Evolutionary conservation across 1,140 invertebrate species (phyloP).

Genomic region (Drosophila orosa): DNA sequence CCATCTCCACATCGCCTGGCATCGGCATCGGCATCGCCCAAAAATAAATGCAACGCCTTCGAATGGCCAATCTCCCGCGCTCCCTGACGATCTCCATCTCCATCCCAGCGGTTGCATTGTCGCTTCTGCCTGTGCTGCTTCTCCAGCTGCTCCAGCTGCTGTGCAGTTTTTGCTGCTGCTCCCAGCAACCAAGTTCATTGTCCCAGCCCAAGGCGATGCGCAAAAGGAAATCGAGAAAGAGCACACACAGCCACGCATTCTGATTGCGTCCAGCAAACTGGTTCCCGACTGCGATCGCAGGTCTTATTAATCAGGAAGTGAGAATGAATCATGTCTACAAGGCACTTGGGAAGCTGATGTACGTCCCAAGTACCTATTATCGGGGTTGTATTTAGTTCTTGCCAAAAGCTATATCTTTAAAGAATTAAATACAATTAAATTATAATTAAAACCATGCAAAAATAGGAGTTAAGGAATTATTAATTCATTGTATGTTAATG

Average conservation of each 20-base stretch:
- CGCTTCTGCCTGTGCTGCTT: conserved; percentile 39
- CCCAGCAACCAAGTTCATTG: conserved; percentile 64
- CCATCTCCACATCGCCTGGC: conserved; percentile 36
- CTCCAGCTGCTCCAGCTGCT: conserved; percentile 34
- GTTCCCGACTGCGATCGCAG: conserved; percentile 26
- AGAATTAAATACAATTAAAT: no score
- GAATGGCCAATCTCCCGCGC: conserved; percentile 38
- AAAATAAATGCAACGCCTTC: conserved; percentile 75
- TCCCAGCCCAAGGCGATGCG: conserved; percentile 58
- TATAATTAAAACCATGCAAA: background rate
- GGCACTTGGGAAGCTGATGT: background rate
- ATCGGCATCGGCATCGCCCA: conserved; percentile 59
- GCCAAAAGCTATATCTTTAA: background rate
- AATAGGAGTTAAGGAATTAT: background rate
- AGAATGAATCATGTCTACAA: conserved; percentile 1
- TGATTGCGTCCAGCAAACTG: conserved; percentile 44
- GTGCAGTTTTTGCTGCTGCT: conserved; percentile 51
- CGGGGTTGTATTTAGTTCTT: background rate
- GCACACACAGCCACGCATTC: conserved; percentile 32
- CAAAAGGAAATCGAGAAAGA: conserved; percentile 55
- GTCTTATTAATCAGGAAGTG: conserved; percentile 12
- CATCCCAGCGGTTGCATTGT: conserved; percentile 20
- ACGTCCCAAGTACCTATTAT: background rate
- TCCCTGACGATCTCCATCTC: conserved; percentile 48
- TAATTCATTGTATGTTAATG: background rate